A percentile compares a stretch with the other conserved stretches of the same genome.
Conservation (phyloP, 2,888 invertebrate species). For the Aphrophora alni region DNA sequence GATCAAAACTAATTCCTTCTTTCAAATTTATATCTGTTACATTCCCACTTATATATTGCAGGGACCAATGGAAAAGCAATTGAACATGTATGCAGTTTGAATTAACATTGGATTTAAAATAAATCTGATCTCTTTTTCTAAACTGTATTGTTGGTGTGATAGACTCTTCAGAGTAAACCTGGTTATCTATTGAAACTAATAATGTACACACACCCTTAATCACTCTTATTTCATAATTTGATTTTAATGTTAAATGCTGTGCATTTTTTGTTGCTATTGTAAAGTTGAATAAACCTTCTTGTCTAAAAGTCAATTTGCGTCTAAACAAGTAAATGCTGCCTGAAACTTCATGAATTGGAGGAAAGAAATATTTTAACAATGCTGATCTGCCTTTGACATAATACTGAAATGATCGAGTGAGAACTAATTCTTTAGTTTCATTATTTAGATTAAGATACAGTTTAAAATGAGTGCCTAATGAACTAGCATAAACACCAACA, state of each 20-base stretch:
- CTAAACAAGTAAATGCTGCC: neutral
- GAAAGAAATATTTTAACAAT: neutral
- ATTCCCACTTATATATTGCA: neutral
- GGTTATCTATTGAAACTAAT: neutral
- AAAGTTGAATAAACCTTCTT: neutral
- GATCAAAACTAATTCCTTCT: neutral
- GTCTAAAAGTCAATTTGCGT: neutral
- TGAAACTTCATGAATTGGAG: neutral
- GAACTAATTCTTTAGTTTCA: neutral
- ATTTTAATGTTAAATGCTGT: neutral
- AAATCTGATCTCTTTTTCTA: neutral
- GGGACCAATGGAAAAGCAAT: neutral
- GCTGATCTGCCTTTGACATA: neutral
- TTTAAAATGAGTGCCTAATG: neutral
- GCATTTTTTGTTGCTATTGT: neutral
- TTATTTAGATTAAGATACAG: neutral
- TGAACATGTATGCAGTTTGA: neutral
- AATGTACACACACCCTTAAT: neutral
- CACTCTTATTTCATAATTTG: neutral
- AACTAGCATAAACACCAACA: neutral
- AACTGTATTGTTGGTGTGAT: neutral
- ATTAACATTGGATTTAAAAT: neutral
- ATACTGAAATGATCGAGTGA: neutral
- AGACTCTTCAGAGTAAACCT: neutral
- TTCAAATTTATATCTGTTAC: neutral